Base-by-base conservation (phyloP, 2,888 invertebrate species). In the Biston betularia region DNA sequence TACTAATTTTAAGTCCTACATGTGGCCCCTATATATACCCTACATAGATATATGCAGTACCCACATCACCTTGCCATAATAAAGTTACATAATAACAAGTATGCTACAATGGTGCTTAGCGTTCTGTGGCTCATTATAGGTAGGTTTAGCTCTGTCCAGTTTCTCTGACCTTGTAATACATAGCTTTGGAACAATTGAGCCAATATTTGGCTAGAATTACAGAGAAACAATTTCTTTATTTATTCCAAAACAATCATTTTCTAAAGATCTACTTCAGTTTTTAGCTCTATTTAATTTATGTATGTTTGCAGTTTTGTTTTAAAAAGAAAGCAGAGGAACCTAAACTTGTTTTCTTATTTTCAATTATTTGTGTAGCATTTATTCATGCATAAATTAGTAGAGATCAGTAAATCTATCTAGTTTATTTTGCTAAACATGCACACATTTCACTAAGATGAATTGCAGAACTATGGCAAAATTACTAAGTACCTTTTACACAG, bases 111-210 rank as follows among this genome's bases (percentile, higher is more conserved):
- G 24, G 54, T 54, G 49, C 49, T 57, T 12, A 49, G 15, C 24
- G 40, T 49, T 49, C 49, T 33, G 15, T n/a, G 6, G 42, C 12
- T 34, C 48, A 35, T 15, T 15, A 7, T 48, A 48, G 38, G 49
- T 42, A 49, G 46, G 57, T 38, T 55, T 48, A 66, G 34, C 53
- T 42, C 12, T 53, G 68, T 48, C 63, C 59, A 68, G 67, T 68
- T 63, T 68, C 67, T 64, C 75, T 81, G 60, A 75, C 84, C 84
- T 85, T 85, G 84, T 78, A 75, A 75, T 71, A 81, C 79, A 38
- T 65, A 53, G 11, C 54, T 42, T 49, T 45, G 34, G 14, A 50
- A 46, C 40, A 65, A 15, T 76, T 77, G 66, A 64, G 52, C 48
- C 24, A 56, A 63, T 48, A 48, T 42, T 42, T 44, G 40, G 42